Evolutionary conservation across 2,888 invertebrate species (phyloP).

Genomic region (Cremastinae sp.): DNA sequence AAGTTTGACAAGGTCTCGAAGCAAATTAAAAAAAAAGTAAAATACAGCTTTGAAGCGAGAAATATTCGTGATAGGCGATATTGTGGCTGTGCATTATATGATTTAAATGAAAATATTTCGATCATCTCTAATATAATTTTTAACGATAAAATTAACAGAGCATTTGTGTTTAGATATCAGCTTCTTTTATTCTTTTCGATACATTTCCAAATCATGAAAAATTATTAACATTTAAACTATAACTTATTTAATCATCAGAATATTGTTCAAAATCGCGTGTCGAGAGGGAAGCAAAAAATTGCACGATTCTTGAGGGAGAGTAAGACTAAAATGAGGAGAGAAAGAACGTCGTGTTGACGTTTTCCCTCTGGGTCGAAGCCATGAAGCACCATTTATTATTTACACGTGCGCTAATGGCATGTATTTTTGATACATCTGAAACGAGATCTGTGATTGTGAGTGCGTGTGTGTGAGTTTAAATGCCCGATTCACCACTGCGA

Average conservation of each 20-base stretch:
- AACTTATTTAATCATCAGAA: not conserved
- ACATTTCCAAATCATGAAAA: not conserved
- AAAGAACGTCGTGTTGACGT: constrained; percentile 50
- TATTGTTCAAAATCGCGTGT: not conserved
- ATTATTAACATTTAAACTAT: no score
- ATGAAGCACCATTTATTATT: constrained; percentile 63
- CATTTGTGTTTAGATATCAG: constrained; percentile 1
- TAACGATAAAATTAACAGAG: constrained; percentile 9
- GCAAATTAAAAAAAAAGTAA: constrained; percentile 8
- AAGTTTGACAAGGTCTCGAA: not conserved
- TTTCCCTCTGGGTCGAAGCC: constrained; percentile 58
- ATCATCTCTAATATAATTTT: constrained; percentile 8
- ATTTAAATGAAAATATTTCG: constrained; percentile 28
- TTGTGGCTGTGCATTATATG: constrained; percentile 62
- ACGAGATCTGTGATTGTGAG: constrained; percentile 66
- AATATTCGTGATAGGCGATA: constrained; percentile 45
- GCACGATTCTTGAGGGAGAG: not conserved
- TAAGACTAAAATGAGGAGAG: not conserved
- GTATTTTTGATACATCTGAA: constrained; percentile 72
- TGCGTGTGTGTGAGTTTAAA: constrained; percentile 33
- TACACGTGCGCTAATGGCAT: constrained; percentile 57
- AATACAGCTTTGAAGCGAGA: constrained; percentile 39
- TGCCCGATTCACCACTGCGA: constrained; percentile 60
- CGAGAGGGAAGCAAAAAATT: no score
- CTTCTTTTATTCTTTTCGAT: not conserved